Evolutionary conservation across 2,797 vertebrate species (phyloP), one percentile per base, ranked within the genome.

Genomic region (Emys orbicularis): DNA sequence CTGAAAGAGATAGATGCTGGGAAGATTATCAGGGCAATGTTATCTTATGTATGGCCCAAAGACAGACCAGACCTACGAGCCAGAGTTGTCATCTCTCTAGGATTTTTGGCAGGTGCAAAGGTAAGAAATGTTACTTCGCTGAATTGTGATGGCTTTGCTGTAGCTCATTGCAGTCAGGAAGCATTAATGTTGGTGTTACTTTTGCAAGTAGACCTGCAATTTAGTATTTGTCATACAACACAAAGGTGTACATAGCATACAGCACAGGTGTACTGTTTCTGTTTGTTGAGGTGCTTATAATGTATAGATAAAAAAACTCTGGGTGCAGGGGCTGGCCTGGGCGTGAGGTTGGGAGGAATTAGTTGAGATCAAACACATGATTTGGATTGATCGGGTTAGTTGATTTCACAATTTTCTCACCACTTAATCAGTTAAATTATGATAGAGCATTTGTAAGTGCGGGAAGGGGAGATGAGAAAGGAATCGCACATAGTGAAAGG

Each of bases 41-140:
- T 99, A 90, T 98, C 99, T 13, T 99, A 99, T 0, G 99, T 99
- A 91, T 99, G 99, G 99, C 99, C 99, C 83, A 99, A 98, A 90
- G 99, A 99, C 94, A 98, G 99, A 94, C 99, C 99, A 19, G 99
- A 99, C 97, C 98, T 99, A 25, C 98, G 99, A 29, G 98, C 99
- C 81, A 99, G 99, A 95, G 99, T 99, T 31, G 99, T 98, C 89
- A 79, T 99, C 80, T 99, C 99, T 25, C 97, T 99, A 81, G 98
- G 99, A 61, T 98, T 99, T 89, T 98, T 99, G 50, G 99, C 98
- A 76, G 98, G 98, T 96, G 99, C 99, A 88, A 99, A 99, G 99
- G 99, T 99, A 98, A 97, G 97, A 85, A 6, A 86, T 77, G 47
- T 0, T 3, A 0, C 12, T 82, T 37, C 1, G 0, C 49, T 79